Percentiles rank a stretch among this genome's conserved stretches.
Conservation (phyloP, 2,113 vertebrate species). For the Equus przewalskii region DNA sequence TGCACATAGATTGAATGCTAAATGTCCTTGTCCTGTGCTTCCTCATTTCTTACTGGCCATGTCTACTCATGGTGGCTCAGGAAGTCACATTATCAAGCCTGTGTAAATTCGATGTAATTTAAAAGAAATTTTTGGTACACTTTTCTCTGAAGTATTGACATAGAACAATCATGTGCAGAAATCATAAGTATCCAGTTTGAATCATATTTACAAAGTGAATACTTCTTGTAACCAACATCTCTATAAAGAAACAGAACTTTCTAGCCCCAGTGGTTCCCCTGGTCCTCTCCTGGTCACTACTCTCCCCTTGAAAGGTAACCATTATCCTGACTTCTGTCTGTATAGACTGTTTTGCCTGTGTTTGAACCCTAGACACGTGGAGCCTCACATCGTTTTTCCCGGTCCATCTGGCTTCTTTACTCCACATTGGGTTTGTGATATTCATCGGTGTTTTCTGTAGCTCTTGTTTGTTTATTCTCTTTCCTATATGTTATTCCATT, state of each 20-base stretch:
- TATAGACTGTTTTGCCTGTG: neutral
- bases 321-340: neutral
- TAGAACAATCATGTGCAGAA: neutral
- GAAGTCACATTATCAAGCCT: neutral
- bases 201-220: neutral
- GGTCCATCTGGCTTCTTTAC: neutral
- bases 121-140: neutral
- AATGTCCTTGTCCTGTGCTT: neutral
- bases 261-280: neutral
- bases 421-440: neutral
- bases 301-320: neutral
- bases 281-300: neutral
- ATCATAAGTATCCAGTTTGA: neutral
- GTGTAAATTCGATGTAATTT: neutral
- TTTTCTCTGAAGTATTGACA: neutral
- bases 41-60: neutral
- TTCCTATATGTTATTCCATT: neutral
- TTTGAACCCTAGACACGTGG: neutral
- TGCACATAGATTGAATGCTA: neutral
- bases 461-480: neutral
- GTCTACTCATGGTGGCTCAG: neutral
- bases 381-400: neutral
- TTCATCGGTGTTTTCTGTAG: neutral
- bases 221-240: neutral
- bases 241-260: neutral